A percentile compares a stretch with the other conserved stretches of the same genome.
Conservation (phyloP, 2,113 vertebrate genomes). For the Petroica traversi region DNA sequence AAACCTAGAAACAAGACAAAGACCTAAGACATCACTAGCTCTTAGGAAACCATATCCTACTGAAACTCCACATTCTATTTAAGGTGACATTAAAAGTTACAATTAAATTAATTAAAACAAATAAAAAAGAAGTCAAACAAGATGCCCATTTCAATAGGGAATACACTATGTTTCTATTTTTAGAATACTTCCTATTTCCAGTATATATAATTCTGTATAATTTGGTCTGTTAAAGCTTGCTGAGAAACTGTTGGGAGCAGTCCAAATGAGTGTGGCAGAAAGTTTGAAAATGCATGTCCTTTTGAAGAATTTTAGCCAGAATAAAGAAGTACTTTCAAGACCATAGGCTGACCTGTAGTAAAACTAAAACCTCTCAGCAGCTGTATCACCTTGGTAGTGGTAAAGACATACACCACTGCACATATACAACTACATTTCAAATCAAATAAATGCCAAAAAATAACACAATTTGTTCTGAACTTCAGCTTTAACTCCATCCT, state of each 20-base stretch:
- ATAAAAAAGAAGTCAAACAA: too few species aligned
- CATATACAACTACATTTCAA: not conserved
- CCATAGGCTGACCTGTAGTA: not conserved
- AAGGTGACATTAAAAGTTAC: not conserved
- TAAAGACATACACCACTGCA: not conserved
- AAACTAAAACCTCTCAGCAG: not conserved
- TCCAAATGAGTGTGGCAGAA: not conserved
- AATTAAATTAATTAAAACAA: not conserved
- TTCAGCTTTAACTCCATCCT: not conserved
- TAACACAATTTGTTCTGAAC: not conserved
- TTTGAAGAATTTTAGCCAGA: not conserved
- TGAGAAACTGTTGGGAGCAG: not conserved
- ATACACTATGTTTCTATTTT: not conserved
- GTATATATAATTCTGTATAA: not conserved
- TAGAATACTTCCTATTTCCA: not conserved
- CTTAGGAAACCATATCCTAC: not conserved
- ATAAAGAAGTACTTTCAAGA: not conserved
- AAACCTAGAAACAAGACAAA: not conserved
- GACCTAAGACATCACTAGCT: not conserved
- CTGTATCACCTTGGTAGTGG: not conserved
- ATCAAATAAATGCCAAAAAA: not conserved
- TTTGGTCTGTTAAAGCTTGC: not conserved
- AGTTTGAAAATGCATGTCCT: not conserved
- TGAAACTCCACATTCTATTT: not conserved
- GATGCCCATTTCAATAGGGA: not conserved